Evolutionary conservation across 2,113 vertebrate species (phyloP).

Genomic region (Misgurnus mizolepis): DNA sequence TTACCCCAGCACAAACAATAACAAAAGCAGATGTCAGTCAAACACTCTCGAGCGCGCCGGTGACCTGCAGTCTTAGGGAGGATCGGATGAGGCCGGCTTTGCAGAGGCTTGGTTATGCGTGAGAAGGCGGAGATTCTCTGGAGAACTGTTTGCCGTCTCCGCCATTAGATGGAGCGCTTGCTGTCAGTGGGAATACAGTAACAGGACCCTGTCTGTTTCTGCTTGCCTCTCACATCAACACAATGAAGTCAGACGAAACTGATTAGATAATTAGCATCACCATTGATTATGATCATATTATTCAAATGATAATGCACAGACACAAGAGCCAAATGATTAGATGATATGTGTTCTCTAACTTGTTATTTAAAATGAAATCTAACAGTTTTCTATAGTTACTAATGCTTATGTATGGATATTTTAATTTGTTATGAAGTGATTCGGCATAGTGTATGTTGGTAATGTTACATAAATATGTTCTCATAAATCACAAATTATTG

Average conservation of each 20-base stretch:
- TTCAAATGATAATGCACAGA: constrained; percentile 54
- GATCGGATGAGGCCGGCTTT: constrained; percentile 39
- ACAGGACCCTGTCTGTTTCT: constrained; percentile 26
- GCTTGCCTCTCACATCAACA: constrained; percentile 42
- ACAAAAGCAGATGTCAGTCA: constrained; percentile 57
- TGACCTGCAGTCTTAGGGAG: constrained; percentile 32
- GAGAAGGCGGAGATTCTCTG: constrained; percentile 11
- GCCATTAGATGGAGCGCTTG: constrained; percentile 90
- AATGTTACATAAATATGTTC: background rate
- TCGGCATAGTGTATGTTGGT: background rate
- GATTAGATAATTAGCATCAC: constrained; percentile 58
- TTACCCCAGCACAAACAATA: constrained; percentile 57
- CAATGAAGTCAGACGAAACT: constrained; percentile 45
- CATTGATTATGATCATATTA: constrained; percentile 52
- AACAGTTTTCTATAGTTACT: constrained; percentile 1
- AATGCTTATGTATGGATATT: background rate
- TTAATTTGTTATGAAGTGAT: background rate
- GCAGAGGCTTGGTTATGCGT: constrained; percentile 28
- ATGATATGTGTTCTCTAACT: constrained; percentile 6
- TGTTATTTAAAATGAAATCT: background rate
- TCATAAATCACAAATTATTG: background rate
- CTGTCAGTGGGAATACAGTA: constrained; percentile 72
- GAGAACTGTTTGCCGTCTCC: constrained; percentile 55
- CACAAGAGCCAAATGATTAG: constrained; percentile 36
- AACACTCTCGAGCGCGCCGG: constrained; percentile 30